A percentile compares a stretch with the other conserved stretches of the same genome.
phyloP scores from a whole-genome alignment of 2,113 vertebrate genomes.

The Centropus bengalensis region DNA sequence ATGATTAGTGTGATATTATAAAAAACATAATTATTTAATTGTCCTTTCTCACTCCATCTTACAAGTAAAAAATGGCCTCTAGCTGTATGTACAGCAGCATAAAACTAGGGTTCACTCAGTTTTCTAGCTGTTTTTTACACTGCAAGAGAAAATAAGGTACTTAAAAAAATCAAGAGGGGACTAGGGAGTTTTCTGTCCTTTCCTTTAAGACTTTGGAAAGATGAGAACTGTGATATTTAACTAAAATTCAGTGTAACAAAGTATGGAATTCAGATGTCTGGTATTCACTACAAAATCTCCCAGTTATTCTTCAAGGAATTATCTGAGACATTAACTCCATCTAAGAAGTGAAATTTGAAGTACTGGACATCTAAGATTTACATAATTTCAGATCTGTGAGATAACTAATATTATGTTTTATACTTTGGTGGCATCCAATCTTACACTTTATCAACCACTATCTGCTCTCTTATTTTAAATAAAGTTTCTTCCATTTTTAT shows the following conservation, averaged over 20 bases:
- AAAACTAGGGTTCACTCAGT: neutral
- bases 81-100: neutral
- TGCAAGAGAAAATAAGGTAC: neutral
- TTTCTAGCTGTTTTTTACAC: neutral
- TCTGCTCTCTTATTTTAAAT: neutral
- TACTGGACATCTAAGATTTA: neutral
- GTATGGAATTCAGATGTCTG: neutral
- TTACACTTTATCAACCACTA: neutral
- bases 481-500: neutral
- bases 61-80: neutral
- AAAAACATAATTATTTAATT: neutral
- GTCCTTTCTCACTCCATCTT: neutral
- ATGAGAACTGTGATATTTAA: neutral
- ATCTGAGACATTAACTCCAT: neutral
- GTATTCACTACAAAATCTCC: neutral
- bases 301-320: neutral
- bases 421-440: neutral
- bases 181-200: neutral
- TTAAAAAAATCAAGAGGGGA: neutral
- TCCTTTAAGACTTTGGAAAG: neutral
- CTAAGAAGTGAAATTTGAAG: neutral
- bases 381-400: rapidly evolving
- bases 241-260: neutral
- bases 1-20: neutral
- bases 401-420: neutral